Percentiles rank a stretch among this genome's conserved stretches.
phyloP scores from a whole-genome alignment of 2,888 invertebrate genomes.

The Parascotia fuliginaria region DNA sequence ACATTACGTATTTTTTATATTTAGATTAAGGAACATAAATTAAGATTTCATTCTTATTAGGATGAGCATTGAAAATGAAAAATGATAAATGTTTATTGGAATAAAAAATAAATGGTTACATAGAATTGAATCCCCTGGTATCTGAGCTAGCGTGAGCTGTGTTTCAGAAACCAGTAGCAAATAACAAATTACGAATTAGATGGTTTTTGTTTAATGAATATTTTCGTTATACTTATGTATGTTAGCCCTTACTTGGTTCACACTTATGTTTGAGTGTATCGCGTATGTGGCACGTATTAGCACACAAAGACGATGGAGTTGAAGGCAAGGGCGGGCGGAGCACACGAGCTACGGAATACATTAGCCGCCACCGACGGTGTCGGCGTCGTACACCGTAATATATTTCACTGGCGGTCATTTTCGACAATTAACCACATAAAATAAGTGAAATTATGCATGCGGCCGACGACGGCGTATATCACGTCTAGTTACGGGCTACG shows the following conservation, averaged over 20 bases:
- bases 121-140: too few species aligned
- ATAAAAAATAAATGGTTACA: too few species aligned
- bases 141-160: too few species aligned
- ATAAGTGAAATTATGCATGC: constrained; percentile 86
- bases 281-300: constrained; percentile 28
- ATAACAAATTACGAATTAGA: too few species aligned
- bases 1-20: too few species aligned
- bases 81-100: too few species aligned
- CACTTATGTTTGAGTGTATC: constrained; percentile 4
- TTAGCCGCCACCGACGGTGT: constrained; percentile 75
- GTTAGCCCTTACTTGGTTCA: not conserved
- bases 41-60: too few species aligned
- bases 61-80: too few species aligned
- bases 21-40: too few species aligned
- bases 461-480: constrained; percentile 85
- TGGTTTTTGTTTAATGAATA: too few species aligned
- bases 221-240: too few species aligned
- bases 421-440: constrained; percentile 86
- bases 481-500: constrained; percentile 85
- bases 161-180: too few species aligned
- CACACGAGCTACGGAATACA: constrained; percentile 77
- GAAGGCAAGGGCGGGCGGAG: constrained; percentile 73
- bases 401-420: constrained; percentile 85
- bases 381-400: constrained; percentile 77
- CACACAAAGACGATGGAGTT: constrained; percentile 64